Conservation (phyloP, 2,113 vertebrate genomes). For the Grus americana region DNA sequence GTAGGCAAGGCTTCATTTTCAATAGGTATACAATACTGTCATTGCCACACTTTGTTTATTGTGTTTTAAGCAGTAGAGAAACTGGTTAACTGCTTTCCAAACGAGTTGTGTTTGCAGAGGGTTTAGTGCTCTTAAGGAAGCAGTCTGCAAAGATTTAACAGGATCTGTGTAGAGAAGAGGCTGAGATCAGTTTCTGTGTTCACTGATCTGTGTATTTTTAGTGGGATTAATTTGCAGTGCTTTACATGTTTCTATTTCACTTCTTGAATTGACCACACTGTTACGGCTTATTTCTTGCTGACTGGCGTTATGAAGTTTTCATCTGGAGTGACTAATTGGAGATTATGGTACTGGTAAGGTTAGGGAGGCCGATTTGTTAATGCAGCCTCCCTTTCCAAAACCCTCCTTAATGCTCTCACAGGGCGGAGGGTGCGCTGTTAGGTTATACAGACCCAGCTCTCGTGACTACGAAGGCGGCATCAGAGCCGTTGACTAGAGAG, state of each 20-base stretch:
- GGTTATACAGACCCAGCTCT: not conserved
- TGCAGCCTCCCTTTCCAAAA: not conserved
- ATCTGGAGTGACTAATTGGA: not conserved
- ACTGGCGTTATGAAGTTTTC: not conserved
- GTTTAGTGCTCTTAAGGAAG: not conserved
- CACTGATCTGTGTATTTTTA: not conserved
- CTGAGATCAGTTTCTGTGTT: not conserved
- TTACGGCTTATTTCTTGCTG: not conserved
- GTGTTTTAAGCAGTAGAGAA: not conserved
- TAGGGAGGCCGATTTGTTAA: not conserved
- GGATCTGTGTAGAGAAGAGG: not conserved
- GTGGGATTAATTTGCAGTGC: not conserved
- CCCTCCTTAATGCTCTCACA: not conserved
- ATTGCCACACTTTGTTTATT: not conserved
- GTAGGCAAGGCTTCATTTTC: not conserved
- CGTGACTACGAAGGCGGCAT: accelerated
- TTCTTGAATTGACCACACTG: not conserved
- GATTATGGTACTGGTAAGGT: not conserved
- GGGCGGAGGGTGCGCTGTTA: not conserved
- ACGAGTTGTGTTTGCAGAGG: not conserved
- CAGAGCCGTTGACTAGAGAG: not conserved
- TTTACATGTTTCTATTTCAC: not conserved
- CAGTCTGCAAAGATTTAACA: not conserved
- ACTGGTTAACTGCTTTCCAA: not conserved
- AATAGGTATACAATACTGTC: not conserved